Evolutionary conservation across 2,888 invertebrate genomes (phyloP).

Genomic region (Drosophila siamana): DNA sequence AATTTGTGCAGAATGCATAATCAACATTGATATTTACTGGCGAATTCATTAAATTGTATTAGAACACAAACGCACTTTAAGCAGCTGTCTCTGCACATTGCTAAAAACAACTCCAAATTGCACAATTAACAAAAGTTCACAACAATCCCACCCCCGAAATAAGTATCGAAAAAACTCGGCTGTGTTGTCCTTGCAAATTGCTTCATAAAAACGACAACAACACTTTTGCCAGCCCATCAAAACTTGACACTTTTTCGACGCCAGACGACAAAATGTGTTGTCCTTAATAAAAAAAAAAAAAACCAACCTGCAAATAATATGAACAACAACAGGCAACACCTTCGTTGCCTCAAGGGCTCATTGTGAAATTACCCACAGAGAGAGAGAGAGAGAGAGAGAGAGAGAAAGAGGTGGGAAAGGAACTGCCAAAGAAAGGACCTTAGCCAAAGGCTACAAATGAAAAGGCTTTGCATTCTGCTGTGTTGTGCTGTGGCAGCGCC

Average conservation of each 20-base stretch:
- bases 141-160: background rate
- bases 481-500: slow-evolving; percentile 29
- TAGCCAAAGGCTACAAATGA: slow-evolving; percentile 53
- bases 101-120: background rate
- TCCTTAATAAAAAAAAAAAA: slow-evolving; percentile 26
- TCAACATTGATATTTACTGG: slow-evolving; percentile 37
- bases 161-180: background rate
- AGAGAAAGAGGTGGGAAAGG: slow-evolving; percentile 1
- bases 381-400: background rate
- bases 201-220: slow-evolving; percentile 32
- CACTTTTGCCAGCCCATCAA: slow-evolving; percentile 59
- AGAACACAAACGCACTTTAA: background rate
- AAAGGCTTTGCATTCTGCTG: slow-evolving; percentile 35
- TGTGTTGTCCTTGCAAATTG: slow-evolving; percentile 8
- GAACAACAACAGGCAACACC: slow-evolving; percentile 46
- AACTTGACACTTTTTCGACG: slow-evolving; percentile 64
- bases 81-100: background rate
- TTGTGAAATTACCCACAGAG: slow-evolving; percentile 19
- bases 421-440: slow-evolving; percentile 36
- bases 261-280: slow-evolving; percentile 3
- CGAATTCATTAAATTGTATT: background rate
- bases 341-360: slow-evolving; percentile 31
- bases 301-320: slow-evolving; percentile 24
- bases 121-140: background rate
- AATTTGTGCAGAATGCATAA: slow-evolving; percentile 73